These are phyloP conservation scores for Urocolius indicus DNA, from an alignment of 2,113 vertebrate genomes.

Conservation along the genomic window DNA sequence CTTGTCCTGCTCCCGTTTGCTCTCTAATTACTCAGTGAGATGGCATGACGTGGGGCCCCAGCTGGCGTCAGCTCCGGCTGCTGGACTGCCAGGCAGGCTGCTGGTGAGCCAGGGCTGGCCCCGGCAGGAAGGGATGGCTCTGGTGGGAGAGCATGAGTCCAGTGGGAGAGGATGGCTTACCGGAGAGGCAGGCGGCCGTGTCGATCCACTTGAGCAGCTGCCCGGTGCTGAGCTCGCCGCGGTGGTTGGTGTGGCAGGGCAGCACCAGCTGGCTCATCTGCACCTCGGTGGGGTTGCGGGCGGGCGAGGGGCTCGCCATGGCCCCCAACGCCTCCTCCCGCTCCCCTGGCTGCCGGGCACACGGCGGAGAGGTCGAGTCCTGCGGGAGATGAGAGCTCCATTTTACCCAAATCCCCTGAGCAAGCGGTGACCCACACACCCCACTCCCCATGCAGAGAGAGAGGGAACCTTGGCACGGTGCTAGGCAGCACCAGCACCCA, in stretches of 20 bases:
- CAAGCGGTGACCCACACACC: rapidly evolving
- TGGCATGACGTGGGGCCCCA: background rate
- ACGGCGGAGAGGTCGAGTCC: background rate
- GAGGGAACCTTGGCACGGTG: background rate
- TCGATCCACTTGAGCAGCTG: conserved; percentile 99
- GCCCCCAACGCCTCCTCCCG: background rate
- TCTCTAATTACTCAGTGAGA: conserved; percentile 50
- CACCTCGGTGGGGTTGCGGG: conserved; percentile 89
- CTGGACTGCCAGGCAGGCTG: background rate
- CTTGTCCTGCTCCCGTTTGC: background rate
- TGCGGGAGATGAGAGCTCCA: rapidly evolving
- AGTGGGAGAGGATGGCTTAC: conserved; percentile 51
- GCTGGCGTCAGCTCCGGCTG: background rate
- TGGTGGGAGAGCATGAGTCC: background rate
- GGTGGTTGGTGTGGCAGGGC: conserved; percentile 94
- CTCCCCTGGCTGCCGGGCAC: conserved; percentile 53
- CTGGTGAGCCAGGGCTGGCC: background rate
- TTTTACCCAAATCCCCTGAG: background rate
- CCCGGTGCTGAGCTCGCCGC: conserved; percentile 86
- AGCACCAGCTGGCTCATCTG: conserved; percentile 98
- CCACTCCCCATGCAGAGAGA: rapidly evolving
- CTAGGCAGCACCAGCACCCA: background rate
- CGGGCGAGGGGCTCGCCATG: background rate
- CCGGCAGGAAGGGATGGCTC: background rate
- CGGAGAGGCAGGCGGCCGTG: conserved; percentile 93